Conservation (phyloP, 2,888 invertebrate species). For the Adineta ricciae region DNA sequence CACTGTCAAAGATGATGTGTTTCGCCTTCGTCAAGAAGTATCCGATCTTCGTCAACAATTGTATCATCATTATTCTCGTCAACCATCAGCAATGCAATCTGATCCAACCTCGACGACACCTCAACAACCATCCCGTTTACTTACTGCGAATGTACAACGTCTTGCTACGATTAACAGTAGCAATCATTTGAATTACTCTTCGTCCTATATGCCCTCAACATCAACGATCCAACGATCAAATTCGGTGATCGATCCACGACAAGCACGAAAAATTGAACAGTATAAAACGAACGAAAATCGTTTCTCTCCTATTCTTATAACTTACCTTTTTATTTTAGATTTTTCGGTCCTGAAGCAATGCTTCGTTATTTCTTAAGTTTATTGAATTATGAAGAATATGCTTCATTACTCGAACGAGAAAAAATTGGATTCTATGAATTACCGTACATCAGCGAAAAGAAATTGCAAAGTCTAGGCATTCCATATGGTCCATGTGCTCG, state of each 20-base stretch:
- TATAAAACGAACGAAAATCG: neutral
- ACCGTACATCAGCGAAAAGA: constrained; percentile 77
- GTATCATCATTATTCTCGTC: neutral
- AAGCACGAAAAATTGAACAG: constrained; percentile 21
- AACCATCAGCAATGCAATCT: neutral
- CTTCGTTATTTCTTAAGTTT: constrained; percentile 15
- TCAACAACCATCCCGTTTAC: neutral
- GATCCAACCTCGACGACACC: neutral
- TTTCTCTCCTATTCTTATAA: neutral
- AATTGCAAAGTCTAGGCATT: constrained; percentile 74
- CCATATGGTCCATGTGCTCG: constrained; percentile 75
- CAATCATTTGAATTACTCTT: neutral
- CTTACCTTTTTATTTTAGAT: neutral
- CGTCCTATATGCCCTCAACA: neutral
- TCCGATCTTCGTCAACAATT: neutral
- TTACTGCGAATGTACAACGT: neutral
- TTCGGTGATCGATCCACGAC: constrained; percentile 13
- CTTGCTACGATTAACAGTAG: neutral
- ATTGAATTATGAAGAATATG: constrained; percentile 65
- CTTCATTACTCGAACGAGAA: constrained; percentile 69
- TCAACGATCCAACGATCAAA: neutral
- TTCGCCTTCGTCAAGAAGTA: neutral
- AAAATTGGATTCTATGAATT: constrained; percentile 73
- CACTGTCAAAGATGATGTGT: neutral
- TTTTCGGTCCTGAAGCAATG: constrained; percentile 12